Evolutionary conservation across 2,113 vertebrate genomes (phyloP).

Genomic region (Synchiropus splendidus): DNA sequence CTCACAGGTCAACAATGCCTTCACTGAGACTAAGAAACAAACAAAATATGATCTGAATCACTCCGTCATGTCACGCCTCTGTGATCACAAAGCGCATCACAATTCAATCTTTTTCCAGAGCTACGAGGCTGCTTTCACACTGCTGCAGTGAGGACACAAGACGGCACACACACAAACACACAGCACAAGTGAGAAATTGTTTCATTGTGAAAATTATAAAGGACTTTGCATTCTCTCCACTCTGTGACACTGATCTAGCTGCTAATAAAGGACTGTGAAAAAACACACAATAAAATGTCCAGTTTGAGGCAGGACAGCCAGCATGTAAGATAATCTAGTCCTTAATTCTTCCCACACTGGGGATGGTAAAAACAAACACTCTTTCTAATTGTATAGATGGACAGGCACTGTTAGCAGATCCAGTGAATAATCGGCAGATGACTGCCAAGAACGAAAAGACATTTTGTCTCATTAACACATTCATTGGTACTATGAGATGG

Average conservation of each 20-base stretch:
- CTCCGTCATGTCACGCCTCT: slow-evolving; percentile 22
- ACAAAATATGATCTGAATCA: slow-evolving; percentile 14
- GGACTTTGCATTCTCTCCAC: slow-evolving; percentile 19
- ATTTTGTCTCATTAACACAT: slow-evolving; percentile 64
- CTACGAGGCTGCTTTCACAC: slow-evolving; percentile 38
- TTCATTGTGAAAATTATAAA: slow-evolving; percentile 20
- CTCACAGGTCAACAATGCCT: slow-evolving; percentile 8
- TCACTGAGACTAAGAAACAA: slow-evolving; percentile 6
- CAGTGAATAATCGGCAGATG: slow-evolving; percentile 52
- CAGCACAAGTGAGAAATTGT: slow-evolving; percentile 35
- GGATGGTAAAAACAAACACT: too few species aligned
- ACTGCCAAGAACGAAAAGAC: slow-evolving; percentile 48
- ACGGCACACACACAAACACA: slow-evolving; percentile 33
- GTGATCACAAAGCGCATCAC: slow-evolving; percentile 17
- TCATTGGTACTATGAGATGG: slow-evolving; percentile 59
- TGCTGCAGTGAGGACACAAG: slow-evolving; percentile 28
- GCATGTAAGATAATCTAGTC: too few species aligned
- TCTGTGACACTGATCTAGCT: slow-evolving; percentile 22
- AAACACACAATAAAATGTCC: too few species aligned
- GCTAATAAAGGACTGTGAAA: slow-evolving; percentile 14
- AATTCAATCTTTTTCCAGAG: slow-evolving; percentile 6
- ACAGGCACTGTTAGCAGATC: slow-evolving; percentile 29
- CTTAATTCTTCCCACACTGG: too few species aligned
- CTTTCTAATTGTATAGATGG: too few species aligned
- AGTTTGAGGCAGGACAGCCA: too few species aligned